Percentiles rank a stretch among this genome's conserved stretches.
These are phyloP conservation scores for Odontothrips loti DNA, from an alignment of 2,888 invertebrate species.

Conservation along the genomic window DNA sequence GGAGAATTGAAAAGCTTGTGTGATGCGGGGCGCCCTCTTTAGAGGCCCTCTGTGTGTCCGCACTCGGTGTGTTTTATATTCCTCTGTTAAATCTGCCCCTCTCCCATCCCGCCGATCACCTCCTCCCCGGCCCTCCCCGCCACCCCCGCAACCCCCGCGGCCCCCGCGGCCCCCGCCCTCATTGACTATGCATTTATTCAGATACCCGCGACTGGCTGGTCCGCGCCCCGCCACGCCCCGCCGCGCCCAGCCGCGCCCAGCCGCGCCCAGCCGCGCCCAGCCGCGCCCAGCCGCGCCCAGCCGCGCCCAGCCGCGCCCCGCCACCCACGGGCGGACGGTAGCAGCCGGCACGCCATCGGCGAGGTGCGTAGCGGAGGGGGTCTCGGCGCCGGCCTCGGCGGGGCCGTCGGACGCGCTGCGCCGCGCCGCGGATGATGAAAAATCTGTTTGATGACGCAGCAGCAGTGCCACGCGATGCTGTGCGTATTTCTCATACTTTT, in stretches of 20 bases:
- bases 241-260: too few relatives aligned
- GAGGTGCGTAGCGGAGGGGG: neutral
- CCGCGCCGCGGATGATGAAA: too few relatives aligned
- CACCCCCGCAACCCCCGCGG: slow-evolving; percentile 30
- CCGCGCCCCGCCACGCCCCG: slow-evolving; percentile 38
- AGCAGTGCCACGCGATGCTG: too few relatives aligned
- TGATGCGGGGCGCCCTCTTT: too few relatives aligned
- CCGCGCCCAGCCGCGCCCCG: slow-evolving; percentile 40
- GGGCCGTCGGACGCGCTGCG: neutral
- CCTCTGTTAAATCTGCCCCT: slow-evolving; percentile 41
- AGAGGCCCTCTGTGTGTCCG: neutral
- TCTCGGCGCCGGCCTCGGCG: neutral
- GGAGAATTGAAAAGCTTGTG: too few relatives aligned
- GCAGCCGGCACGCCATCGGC: neutral
- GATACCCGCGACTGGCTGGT: slow-evolving; percentile 35
- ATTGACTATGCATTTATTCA: slow-evolving; percentile 51
- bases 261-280: slow-evolving; percentile 38
- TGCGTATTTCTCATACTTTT: too few relatives aligned
- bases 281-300: slow-evolving; percentile 39
- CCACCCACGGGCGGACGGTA: slow-evolving; percentile 29
- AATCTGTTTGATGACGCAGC: too few relatives aligned
- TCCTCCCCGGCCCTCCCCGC: slow-evolving; percentile 34
- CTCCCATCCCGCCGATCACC: slow-evolving; percentile 29
- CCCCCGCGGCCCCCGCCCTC: slow-evolving; percentile 40
- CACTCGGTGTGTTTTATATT: slow-evolving; percentile 28